Evolutionary conservation across 1,140 invertebrate genomes (phyloP).

Genomic region (Cydia strobilella): DNA sequence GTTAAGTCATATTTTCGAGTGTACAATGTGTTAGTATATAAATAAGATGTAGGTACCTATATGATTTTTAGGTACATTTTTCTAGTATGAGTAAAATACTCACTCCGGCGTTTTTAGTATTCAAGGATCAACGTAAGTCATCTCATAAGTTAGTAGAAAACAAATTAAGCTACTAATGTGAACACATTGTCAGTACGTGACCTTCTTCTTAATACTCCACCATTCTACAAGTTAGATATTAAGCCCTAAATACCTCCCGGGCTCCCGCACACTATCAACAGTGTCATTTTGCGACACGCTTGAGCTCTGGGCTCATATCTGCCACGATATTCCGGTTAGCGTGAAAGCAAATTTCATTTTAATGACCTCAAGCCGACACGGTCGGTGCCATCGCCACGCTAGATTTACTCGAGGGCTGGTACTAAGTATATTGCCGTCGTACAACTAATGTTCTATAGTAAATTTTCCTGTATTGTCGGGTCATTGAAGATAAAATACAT

Average conservation of each 20-base stretch:
- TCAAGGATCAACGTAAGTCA: too few species aligned
- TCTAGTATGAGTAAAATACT: too few species aligned
- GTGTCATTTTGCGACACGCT: conserved; percentile 20
- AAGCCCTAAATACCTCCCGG: not conserved
- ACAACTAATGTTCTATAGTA: conserved; percentile 24
- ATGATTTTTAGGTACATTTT: too few species aligned
- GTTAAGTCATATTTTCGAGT: too few species aligned
- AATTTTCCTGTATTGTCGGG: conserved; percentile 27
- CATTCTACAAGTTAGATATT: not conserved
- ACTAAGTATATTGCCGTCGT: conserved; percentile 35
- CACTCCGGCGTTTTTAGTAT: too few species aligned
- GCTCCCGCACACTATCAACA: conserved; percentile 22
- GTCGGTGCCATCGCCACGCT: conserved; percentile 52
- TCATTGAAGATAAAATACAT: not conserved
- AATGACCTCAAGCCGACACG: conserved; percentile 46
- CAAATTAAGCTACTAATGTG: not conserved
- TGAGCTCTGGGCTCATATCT: conserved; percentile 21
- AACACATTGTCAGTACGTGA: not conserved
- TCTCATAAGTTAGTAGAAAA: too few species aligned
- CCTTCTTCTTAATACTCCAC: not conserved
- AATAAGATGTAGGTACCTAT: too few species aligned
- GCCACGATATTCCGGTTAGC: conserved; percentile 39
- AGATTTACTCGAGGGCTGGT: conserved; percentile 51
- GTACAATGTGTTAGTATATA: too few species aligned
- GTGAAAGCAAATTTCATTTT: conserved; percentile 61